A percentile compares a stretch with the other conserved stretches of the same genome.
Evolutionary conservation across 2,113 vertebrate genomes (phyloP).

Genomic region (Passer montanus): DNA sequence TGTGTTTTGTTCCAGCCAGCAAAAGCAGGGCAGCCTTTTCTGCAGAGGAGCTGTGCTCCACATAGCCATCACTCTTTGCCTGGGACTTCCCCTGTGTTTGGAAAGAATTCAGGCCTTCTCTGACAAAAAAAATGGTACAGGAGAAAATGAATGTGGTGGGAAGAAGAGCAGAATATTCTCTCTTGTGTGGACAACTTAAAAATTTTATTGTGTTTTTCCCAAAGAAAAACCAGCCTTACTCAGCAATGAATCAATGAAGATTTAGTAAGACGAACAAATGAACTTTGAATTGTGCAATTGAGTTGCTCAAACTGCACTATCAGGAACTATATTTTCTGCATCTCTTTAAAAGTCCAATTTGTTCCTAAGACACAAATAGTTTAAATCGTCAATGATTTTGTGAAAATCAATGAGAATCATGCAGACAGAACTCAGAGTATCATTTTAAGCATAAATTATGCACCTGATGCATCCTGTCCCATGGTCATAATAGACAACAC

Average conservation of each 20-base stretch:
- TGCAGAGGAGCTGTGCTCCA: neutral
- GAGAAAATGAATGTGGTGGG: neutral
- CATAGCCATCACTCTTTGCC: neutral
- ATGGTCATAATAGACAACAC: neutral
- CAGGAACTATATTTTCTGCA: neutral
- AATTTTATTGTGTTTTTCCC: neutral
- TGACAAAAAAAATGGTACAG: neutral
- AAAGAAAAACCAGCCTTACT: neutral
- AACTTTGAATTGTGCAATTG: neutral
- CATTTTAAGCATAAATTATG: neutral
- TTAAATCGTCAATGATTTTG: neutral
- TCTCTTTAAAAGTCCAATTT: neutral
- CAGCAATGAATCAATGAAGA: neutral
- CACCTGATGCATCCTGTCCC: neutral
- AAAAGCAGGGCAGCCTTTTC: neutral
- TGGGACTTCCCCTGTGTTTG: neutral
- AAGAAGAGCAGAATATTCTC: neutral
- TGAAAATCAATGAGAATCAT: neutral
- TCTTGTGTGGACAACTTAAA: neutral
- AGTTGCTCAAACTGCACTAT: neutral
- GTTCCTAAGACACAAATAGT: neutral
- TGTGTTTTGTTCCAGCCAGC: neutral
- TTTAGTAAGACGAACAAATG: neutral
- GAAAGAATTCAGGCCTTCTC: neutral
- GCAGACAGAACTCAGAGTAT: neutral